Evolutionary conservation across 2,888 invertebrate genomes (phyloP), one percentile per base, ranked within the genome.

Genomic region (Cryptocheilus praepositus): DNA sequence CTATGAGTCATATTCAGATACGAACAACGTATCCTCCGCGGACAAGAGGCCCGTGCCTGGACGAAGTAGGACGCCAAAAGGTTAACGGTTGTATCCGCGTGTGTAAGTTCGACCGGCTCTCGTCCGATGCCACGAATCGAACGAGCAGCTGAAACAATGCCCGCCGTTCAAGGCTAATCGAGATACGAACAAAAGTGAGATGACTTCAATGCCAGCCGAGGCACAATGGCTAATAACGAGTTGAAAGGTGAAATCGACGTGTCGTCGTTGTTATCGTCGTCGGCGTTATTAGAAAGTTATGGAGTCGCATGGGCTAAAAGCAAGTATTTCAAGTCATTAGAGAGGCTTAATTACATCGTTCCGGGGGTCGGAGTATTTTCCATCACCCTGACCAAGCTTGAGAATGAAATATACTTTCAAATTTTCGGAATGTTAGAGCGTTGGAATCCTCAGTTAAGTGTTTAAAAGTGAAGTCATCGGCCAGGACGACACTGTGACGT

Each of bases 71-170:
- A 77, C 79, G 75, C 56, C 71, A 75, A 79, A 79, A 79, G 79
- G 79, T 79, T 79, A 79, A 79, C 79, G 79, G 79, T 79, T 79
- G 74, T 76, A 72, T 79, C 77, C 75, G 79, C 72, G 74, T 71
- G 74, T 71, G 66, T 67, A 74, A 65, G 67, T 70, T 54, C 52
- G 63, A 62, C 51, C 16, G 46, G 25, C 22, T n/a, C 45, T 58
- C 58, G 58, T 58, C 11, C 16, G 25, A 58, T 45, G 46, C 16
- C 16, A 58, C 49, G 57, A 45, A 19, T 49, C 51, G 43, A 21
- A 56, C 11, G 15, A 43, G 18, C 22, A 15, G 56, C 52, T 67
- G 64, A 66, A 67, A 78, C 78, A 78, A 77, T 78, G 57, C 63
- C 43, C 63, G 67, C 36, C 52, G 60, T 76, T 74, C 73, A 65